These are phyloP conservation scores for Amphiduros pacificus DNA, from an alignment of 2,888 invertebrate genomes.

Conservation along the genomic window DNA sequence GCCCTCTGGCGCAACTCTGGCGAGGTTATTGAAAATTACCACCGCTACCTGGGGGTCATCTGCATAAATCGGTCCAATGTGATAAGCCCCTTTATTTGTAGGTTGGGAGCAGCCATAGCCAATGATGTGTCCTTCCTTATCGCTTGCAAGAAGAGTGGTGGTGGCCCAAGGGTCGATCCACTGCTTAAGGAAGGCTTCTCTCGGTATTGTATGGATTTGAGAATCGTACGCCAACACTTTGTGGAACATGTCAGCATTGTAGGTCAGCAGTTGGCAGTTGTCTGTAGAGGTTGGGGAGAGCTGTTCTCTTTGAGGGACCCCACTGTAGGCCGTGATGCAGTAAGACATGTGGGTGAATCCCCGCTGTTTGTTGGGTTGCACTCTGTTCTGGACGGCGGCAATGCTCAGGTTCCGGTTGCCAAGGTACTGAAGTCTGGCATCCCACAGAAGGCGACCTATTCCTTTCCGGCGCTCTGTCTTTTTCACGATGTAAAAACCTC, in stretches of 20 bases:
- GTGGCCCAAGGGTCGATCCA: conserved; percentile 3
- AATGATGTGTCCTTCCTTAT: not conserved
- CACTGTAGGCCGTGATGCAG: not conserved
- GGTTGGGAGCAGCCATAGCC: conserved; percentile 10
- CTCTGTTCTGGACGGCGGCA: not conserved
- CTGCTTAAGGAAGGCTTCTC: conserved; percentile 9
- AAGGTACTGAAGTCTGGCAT: not conserved
- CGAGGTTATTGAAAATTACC: conserved; percentile 3
- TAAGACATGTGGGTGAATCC: conserved; percentile 11
- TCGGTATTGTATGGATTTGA: not conserved
- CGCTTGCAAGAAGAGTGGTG: conserved; percentile 5
- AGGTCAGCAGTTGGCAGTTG: not conserved
- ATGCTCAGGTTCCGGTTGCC: conserved; percentile 8
- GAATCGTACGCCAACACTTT: conserved; percentile 10
- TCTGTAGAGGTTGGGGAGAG: not conserved
- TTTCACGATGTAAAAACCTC: conserved; percentile 11
- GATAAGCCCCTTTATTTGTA: not conserved
- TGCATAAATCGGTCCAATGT: conserved; percentile 5
- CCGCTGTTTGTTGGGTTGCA: conserved; percentile 1
- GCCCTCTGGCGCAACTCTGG: not conserved
- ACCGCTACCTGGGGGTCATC: not conserved
- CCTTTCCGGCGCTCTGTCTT: conserved; percentile 2
- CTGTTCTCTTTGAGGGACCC: not conserved
- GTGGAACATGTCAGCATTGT: conserved; percentile 8
- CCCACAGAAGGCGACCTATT: conserved; percentile 10